A percentile compares a stretch with the other conserved stretches of the same genome.
phyloP scores from a whole-genome alignment of 2,113 vertebrate species.

The Psittacula cyanocephala region DNA sequence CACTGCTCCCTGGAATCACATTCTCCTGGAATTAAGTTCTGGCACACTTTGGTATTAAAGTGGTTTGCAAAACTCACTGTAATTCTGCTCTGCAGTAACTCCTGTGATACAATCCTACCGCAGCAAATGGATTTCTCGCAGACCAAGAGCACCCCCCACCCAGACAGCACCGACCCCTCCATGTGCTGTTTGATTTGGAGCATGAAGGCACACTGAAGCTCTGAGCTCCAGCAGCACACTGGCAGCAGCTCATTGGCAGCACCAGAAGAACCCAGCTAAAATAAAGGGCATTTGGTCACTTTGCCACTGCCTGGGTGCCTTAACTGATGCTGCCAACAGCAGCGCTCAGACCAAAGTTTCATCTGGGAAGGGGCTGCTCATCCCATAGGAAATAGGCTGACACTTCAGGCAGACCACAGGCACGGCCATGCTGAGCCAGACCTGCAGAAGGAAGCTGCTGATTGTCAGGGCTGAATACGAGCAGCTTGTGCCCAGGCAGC shows the following conservation, averaged over 20 bases:
- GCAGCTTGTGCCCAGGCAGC: not conserved
- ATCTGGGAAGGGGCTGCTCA: not conserved
- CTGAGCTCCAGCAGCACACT: not conserved
- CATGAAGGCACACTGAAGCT: not conserved
- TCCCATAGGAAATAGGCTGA: not conserved
- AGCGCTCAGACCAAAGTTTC: rapidly evolving
- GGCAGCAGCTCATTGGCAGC: not conserved
- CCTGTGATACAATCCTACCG: not conserved
- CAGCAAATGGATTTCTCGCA: slow-evolving; percentile 16
- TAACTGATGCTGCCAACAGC: not conserved
- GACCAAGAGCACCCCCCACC: not conserved
- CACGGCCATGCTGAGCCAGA: not conserved
- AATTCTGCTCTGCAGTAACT: not conserved
- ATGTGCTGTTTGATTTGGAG: not conserved
- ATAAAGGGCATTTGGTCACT: not conserved
- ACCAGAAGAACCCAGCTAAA: not conserved
- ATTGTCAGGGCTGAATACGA: not conserved
- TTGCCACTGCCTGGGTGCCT: not conserved
- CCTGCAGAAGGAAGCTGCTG: not conserved
- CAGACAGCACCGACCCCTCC: not conserved
- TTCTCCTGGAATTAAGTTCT: slow-evolving; percentile 10
- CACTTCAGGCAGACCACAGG: not conserved
- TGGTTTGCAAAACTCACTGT: not conserved
- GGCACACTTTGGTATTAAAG: not conserved
- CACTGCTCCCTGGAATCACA: not conserved